Conservation (phyloP, 2,888 invertebrate species). For the Tiliacea citrago region DNA sequence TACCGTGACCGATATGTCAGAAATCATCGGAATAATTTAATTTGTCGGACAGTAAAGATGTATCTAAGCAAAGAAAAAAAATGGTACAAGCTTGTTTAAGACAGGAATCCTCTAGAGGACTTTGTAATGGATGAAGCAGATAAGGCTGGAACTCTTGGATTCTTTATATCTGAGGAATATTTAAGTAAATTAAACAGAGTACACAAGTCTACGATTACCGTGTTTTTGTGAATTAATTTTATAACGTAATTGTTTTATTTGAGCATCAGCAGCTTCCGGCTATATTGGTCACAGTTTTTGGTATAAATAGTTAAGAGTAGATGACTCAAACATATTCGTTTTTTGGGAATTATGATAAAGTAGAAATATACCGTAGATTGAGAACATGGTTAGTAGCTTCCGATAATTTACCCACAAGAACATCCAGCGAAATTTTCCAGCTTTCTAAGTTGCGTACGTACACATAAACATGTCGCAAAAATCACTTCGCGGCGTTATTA, state of each 20-base stretch:
- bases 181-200: slow-evolving; percentile 24
- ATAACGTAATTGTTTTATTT: slow-evolving; percentile 25
- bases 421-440: slow-evolving; percentile 18
- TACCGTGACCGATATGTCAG: slow-evolving; percentile 4
- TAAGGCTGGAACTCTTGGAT: slow-evolving; percentile 43
- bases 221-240: slow-evolving; percentile 24
- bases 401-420: slow-evolving; percentile 22
- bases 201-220: slow-evolving; percentile 12
- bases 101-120: slow-evolving; percentile 52
- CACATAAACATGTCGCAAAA: slow-evolving; percentile 29
- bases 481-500: slow-evolving; percentile 40
- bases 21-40: slow-evolving; percentile 32
- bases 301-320: background rate
- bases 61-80: slow-evolving; percentile 39
- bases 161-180: slow-evolving; percentile 39
- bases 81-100: slow-evolving; percentile 48
- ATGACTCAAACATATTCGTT: background rate
- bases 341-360: background rate
- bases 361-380: slow-evolving; percentile 6
- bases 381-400: slow-evolving; percentile 18
- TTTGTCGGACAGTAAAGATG: slow-evolving; percentile 45
- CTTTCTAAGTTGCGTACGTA: slow-evolving; percentile 14
- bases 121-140: slow-evolving; percentile 58
- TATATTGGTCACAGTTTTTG: slow-evolving; percentile 1
- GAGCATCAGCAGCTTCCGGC: slow-evolving; percentile 14